These are phyloP conservation scores for Anastatus disparis DNA, from an alignment of 1,140 invertebrate genomes.

Conservation along the genomic window DNA sequence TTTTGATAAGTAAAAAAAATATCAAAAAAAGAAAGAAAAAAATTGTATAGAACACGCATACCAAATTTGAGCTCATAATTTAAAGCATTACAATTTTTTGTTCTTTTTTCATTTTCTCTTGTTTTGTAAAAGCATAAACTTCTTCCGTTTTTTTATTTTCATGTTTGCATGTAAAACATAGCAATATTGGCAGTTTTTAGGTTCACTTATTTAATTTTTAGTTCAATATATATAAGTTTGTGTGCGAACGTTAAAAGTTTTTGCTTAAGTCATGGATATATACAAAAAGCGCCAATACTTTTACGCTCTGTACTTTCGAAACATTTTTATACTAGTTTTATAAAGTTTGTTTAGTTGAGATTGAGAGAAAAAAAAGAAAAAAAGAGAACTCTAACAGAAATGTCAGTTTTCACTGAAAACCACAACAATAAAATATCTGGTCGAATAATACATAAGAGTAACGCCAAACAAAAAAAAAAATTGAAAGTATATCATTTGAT, in stretches of 20 bases:
- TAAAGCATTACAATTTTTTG: slow-evolving; percentile 1
- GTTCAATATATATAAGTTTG: not conserved
- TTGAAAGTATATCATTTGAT: not conserved
- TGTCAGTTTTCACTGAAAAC: not conserved
- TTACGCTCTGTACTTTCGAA: not conserved
- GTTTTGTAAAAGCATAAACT: no score
- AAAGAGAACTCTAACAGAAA: not conserved
- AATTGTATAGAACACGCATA: no score
- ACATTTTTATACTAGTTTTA: slow-evolving; percentile 18
- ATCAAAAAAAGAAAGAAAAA: no score
- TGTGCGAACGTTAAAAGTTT: not conserved
- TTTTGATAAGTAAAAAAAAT: no score
- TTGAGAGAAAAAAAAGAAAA: not conserved
- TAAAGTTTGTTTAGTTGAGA: not conserved
- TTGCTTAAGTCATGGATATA: not conserved
- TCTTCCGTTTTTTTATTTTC: slow-evolving; percentile 5
- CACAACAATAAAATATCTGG: not conserved
- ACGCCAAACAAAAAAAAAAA: not conserved
- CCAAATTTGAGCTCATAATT: not conserved
- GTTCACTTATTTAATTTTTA: not conserved
- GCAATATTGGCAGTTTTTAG: slow-evolving; percentile 22
- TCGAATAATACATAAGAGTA: no score
- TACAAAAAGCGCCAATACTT: not conserved
- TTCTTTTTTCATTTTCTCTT: not conserved
- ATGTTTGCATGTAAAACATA: not conserved